These are phyloP conservation scores for Tanypteryx hageni DNA, from an alignment of 2,888 invertebrate species.

Conservation along the genomic window DNA sequence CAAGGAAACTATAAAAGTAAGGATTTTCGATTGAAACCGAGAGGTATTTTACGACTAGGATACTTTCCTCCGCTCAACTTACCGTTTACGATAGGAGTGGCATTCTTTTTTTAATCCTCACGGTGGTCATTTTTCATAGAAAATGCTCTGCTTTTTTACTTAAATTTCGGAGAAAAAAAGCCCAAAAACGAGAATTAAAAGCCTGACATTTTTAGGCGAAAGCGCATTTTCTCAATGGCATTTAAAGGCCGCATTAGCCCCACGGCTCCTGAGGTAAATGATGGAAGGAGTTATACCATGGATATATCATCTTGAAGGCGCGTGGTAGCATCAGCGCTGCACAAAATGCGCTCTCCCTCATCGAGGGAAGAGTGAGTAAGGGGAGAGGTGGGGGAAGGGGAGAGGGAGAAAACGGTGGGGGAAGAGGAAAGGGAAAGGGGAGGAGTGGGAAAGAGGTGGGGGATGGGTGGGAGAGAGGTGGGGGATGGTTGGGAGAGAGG, in stretches of 20 bases:
- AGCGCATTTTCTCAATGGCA: neutral
- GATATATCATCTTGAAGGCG: neutral
- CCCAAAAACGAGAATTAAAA: neutral
- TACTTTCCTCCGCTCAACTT: neutral
- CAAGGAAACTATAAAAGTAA: no score
- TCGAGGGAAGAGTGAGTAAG: no score
- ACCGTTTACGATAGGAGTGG: neutral
- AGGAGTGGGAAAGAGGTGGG: no score
- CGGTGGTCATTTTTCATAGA: neutral
- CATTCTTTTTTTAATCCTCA: neutral
- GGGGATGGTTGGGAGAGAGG: no score
- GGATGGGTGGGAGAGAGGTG: no score
- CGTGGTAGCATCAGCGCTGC: neutral
- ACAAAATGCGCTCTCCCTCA: no score
- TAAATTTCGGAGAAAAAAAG: neutral
- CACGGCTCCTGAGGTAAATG: neutral
- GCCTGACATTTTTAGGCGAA: neutral
- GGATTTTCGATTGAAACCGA: no score
- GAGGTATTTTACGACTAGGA: no score
- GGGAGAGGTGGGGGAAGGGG: no score
- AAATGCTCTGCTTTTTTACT: neutral
- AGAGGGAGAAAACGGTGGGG: no score
- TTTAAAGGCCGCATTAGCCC: slow-evolving; percentile 23
- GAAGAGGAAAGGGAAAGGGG: no score
- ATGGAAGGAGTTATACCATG: neutral